These are phyloP conservation scores for Aethes cnicana DNA, from an alignment of 2,888 invertebrate genomes.

Conservation along the genomic window DNA sequence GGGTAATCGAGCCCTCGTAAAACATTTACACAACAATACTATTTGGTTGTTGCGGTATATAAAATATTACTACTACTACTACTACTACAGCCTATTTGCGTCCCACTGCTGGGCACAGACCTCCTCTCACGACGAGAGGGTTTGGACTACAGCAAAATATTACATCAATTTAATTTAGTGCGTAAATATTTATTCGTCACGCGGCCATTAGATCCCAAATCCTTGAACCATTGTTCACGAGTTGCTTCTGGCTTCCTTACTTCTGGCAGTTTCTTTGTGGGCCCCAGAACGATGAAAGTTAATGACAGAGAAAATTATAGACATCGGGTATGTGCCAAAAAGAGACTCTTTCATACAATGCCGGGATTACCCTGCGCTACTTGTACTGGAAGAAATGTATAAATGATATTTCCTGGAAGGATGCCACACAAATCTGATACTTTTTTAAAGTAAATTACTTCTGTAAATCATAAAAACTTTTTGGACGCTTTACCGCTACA, in stretches of 20 bases:
- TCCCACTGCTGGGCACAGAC: too few relatives aligned
- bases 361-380: conserved; percentile 14
- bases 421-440: conserved; percentile 18
- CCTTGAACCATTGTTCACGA: conserved; percentile 6
- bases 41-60: conserved; percentile 2
- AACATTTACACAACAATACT: conserved; percentile 25
- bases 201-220: conserved; percentile 4
- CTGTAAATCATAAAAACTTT: too few relatives aligned
- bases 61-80: neutral
- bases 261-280: conserved; percentile 21
- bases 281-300: conserved; percentile 27
- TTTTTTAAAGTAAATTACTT: too few relatives aligned
- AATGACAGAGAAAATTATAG: conserved; percentile 31
- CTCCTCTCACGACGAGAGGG: too few relatives aligned
- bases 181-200: neutral
- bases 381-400: conserved; percentile 25
- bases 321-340: conserved; percentile 26
- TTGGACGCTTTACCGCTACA: too few relatives aligned
- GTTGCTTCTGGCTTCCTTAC: conserved; percentile 27
- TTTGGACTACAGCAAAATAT: too few relatives aligned
- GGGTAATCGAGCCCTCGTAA: conserved; percentile 27
- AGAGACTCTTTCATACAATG: conserved; percentile 21
- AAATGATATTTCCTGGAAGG: conserved; percentile 17
- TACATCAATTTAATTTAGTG: too few relatives aligned
- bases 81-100: too few relatives aligned